These are phyloP conservation scores for Pogona vitticeps DNA, from an alignment of 2,113 vertebrate species.

Conservation along the genomic window DNA sequence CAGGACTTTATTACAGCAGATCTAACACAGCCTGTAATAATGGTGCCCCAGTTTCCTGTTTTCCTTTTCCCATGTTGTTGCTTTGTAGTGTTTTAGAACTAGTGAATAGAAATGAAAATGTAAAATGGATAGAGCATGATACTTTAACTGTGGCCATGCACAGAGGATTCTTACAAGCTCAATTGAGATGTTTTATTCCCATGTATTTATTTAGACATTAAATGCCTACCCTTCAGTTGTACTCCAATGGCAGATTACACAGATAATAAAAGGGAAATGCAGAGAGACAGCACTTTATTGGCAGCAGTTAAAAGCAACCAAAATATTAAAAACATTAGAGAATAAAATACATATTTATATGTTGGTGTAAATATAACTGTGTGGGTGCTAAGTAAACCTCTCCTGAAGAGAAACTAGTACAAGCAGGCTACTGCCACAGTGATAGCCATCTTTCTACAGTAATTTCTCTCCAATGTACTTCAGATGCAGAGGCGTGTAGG, in stretches of 20 bases:
- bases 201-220: background rate
- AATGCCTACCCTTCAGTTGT: background rate
- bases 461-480: background rate
- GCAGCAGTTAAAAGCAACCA: background rate
- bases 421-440: background rate
- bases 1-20: conserved; percentile 25
- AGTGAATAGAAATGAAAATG: background rate
- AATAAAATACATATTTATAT: background rate
- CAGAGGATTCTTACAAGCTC: background rate
- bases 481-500: background rate
- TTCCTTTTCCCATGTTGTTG: conserved; percentile 26
- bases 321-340: background rate
- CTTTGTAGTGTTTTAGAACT: background rate
- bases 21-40: background rate
- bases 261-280: background rate
- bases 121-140: background rate
- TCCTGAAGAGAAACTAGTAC: background rate
- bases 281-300: background rate
- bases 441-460: background rate
- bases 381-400: background rate
- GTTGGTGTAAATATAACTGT: background rate
- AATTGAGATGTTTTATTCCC: background rate
- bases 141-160: background rate
- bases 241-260: background rate
- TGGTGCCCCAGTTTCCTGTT: background rate